Evolutionary conservation across 2,113 vertebrate genomes (phyloP).

Genomic region (Panthera leo): DNA sequence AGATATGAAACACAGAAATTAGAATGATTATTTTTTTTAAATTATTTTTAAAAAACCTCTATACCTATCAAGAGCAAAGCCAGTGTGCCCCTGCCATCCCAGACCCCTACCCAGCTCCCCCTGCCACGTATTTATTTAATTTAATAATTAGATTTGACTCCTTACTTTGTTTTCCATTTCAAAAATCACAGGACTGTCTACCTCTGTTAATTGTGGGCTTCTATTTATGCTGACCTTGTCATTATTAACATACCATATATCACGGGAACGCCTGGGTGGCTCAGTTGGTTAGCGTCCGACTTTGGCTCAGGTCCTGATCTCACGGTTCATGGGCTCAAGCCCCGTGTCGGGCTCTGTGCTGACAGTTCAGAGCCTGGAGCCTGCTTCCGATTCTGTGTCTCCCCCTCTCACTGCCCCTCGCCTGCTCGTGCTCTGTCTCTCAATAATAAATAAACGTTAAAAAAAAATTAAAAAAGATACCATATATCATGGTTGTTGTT

Average conservation of each 20-base stretch:
- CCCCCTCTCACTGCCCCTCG: too few species aligned
- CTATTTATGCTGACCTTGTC: not conserved
- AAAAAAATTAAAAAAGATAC: not conserved
- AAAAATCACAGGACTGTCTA: not conserved
- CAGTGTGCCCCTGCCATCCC: not conserved
- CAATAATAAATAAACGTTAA: too few species aligned
- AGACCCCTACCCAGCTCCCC: not conserved
- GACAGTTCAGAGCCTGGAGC: too few species aligned
- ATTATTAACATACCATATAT: not conserved
- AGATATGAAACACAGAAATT: not conserved
- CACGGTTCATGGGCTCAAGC: too few species aligned
- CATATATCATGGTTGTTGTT: not conserved
- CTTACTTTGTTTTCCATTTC: conserved; percentile 10
- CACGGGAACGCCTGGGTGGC: not conserved
- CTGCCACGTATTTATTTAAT: not conserved
- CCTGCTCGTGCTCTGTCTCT: too few species aligned
- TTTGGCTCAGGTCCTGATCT: too few species aligned
- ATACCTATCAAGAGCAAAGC: not conserved
- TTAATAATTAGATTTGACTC: not conserved
- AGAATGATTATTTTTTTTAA: not conserved
- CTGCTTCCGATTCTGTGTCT: too few species aligned
- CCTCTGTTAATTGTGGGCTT: not conserved
- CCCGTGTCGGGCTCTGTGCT: too few species aligned
- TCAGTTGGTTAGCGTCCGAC: too few species aligned
- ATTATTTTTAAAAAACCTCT: not conserved